Evolutionary conservation across 2,888 invertebrate species (phyloP).

Genomic region (Tenthredo mesomela): DNA sequence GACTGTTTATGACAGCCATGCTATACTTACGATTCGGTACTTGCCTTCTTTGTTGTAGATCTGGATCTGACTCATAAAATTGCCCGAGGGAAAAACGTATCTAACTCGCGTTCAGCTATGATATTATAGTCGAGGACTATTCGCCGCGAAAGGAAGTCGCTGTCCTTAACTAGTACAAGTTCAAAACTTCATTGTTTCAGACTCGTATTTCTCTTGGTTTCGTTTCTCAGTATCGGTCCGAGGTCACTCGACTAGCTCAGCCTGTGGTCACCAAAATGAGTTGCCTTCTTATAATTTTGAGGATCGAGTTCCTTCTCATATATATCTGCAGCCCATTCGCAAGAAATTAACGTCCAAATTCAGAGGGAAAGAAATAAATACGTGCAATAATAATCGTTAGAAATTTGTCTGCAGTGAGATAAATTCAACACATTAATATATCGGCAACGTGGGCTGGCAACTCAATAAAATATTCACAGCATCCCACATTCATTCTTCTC

Average conservation of each 20-base stretch:
- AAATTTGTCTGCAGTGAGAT: not conserved
- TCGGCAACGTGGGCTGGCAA: not conserved
- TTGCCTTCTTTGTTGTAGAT: constrained; percentile 37
- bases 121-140: constrained; percentile 21
- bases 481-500: not conserved
- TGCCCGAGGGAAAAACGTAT: constrained; percentile 9
- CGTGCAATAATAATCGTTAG: not conserved
- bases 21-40: constrained; percentile 12
- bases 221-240: not conserved
- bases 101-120: not conserved
- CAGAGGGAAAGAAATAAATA: not conserved
- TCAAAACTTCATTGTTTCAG: constrained; percentile 23
- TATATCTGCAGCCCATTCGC: not conserved
- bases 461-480: not conserved
- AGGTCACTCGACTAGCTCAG: constrained; percentile 10
- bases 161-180: constrained; percentile 35
- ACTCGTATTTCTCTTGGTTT: constrained; percentile 4
- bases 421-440: not conserved
- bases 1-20: not conserved
- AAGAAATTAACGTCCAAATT: not conserved
- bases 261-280: not conserved
- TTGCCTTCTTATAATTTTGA: not conserved
- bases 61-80: constrained; percentile 39
- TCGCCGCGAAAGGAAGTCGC: constrained; percentile 38
- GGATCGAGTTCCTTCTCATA: not conserved